These are phyloP conservation scores for Latrodectus geometricus DNA, from an alignment of 1,140 invertebrate genomes.

Conservation along the genomic window DNA sequence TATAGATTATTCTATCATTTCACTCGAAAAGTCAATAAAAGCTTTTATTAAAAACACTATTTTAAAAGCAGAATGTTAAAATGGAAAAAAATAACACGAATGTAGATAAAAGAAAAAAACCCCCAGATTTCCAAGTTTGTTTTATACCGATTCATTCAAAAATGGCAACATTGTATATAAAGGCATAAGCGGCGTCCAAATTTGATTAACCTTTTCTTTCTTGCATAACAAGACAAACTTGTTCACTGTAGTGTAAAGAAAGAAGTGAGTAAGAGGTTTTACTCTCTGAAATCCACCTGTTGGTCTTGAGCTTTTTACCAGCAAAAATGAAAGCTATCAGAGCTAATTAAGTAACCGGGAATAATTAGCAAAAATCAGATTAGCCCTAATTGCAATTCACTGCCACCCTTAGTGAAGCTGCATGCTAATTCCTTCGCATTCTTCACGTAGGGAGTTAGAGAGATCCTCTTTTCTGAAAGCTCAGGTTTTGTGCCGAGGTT, in stretches of 20 bases:
- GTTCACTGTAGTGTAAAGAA: background rate
- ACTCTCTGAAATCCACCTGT: slow-evolving; percentile 42
- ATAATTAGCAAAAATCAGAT: slow-evolving; percentile 63
- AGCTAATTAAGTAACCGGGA: slow-evolving; percentile 61
- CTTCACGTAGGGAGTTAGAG: slow-evolving; percentile 27
- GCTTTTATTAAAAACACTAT: too few species aligned
- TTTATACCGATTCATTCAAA: background rate
- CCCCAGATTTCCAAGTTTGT: too few species aligned
- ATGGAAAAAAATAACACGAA: too few species aligned
- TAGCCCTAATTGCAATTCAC: slow-evolving; percentile 61
- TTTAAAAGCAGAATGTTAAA: too few species aligned
- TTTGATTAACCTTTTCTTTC: slow-evolving; percentile 20
- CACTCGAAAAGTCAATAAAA: too few species aligned
- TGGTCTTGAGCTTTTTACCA: slow-evolving; percentile 54
- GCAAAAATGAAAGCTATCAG: slow-evolving; percentile 44
- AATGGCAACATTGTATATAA: background rate
- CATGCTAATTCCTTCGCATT: slow-evolving; percentile 58
- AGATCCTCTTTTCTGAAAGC: slow-evolving; percentile 11
- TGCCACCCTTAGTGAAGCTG: slow-evolving; percentile 45
- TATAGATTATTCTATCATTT: too few species aligned
- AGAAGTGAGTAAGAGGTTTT: slow-evolving; percentile 35
- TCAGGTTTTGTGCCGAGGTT: background rate
- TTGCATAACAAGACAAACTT: slow-evolving; percentile 18
- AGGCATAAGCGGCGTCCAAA: slow-evolving; percentile 10
- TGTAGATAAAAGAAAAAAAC: too few species aligned